phyloP scores from a whole-genome alignment of 2,888 invertebrate genomes.

The Cheilosia urbana region DNA sequence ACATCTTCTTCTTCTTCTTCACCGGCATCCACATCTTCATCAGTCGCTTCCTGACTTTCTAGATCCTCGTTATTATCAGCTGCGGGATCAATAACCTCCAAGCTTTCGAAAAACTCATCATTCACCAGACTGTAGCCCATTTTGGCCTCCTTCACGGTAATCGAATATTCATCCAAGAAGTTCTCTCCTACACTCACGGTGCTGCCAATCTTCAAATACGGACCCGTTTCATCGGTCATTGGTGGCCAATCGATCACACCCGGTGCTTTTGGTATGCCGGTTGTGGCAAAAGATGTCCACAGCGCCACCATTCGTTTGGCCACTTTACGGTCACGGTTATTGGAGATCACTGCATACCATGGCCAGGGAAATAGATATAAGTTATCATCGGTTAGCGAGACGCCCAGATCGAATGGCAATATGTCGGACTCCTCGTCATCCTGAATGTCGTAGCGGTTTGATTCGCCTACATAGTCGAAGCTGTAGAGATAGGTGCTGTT shows the following conservation, averaged over 20 bases:
- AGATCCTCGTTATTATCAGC: slow-evolving; percentile 47
- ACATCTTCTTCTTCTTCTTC: slow-evolving; percentile 17
- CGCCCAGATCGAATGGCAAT: slow-evolving; percentile 84
- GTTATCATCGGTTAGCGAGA: slow-evolving; percentile 86
- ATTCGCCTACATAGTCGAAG: slow-evolving; percentile 84
- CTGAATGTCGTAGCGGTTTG: slow-evolving; percentile 82
- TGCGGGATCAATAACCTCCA: slow-evolving; percentile 76
- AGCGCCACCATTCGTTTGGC: slow-evolving; percentile 84
- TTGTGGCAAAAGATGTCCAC: slow-evolving; percentile 83
- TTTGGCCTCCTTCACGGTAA: slow-evolving; percentile 79
- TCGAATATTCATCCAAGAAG: slow-evolving; percentile 81
- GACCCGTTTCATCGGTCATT: slow-evolving; percentile 81
- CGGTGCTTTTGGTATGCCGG: slow-evolving; percentile 80
- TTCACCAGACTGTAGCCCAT: slow-evolving; percentile 80
- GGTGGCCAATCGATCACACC: slow-evolving; percentile 80
- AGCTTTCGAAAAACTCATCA: slow-evolving; percentile 80
- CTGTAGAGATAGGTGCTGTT: slow-evolving; percentile 84
- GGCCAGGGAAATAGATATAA: slow-evolving; percentile 85
- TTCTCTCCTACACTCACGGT: slow-evolving; percentile 80
- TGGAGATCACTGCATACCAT: slow-evolving; percentile 79
- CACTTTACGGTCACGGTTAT: slow-evolving; percentile 82
- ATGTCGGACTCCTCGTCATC: slow-evolving; percentile 80
- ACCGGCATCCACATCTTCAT: slow-evolving; percentile 12
- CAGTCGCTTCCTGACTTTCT: slow-evolving; percentile 48
- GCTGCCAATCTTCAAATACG: slow-evolving; percentile 81